phyloP scores from a whole-genome alignment of 2,113 vertebrate genomes.

The Bungarus multicinctus region DNA sequence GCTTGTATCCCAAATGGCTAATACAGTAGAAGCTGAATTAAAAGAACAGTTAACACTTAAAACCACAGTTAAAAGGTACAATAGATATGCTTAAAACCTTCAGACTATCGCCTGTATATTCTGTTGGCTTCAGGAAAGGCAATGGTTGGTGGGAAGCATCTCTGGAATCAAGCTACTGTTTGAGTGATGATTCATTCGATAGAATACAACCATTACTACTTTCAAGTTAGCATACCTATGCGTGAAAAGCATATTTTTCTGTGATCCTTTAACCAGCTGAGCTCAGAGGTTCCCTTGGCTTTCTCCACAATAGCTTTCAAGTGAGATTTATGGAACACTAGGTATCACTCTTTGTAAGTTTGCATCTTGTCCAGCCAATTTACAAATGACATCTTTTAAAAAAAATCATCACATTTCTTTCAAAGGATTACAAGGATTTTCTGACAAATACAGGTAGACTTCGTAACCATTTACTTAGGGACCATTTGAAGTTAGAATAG shows the following conservation, averaged over 20 bases:
- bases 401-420: not conserved
- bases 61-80: not conserved
- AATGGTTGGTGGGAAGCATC: not conserved
- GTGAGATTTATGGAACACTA: slow-evolving; percentile 1
- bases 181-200: not conserved
- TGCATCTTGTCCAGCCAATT: not conserved
- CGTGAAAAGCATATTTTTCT: not conserved
- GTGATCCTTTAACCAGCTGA: not conserved
- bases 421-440: not conserved
- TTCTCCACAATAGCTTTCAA: not conserved
- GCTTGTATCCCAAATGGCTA: not conserved
- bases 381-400: not conserved
- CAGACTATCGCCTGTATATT: not conserved
- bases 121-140: not conserved
- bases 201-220: not conserved
- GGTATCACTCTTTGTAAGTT: not conserved
- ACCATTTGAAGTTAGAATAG: not conserved
- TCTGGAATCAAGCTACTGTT: not conserved
- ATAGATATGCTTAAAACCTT: not conserved
- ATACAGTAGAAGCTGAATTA: not conserved
- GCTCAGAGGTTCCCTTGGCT: not conserved
- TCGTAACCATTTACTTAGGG: not conserved
- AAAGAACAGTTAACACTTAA: not conserved
- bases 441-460: not conserved
- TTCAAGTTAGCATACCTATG: not conserved